A percentile compares a stretch with the other conserved stretches of the same genome.
Evolutionary conservation across 2,797 vertebrate species (phyloP).

Genomic region (Glyptemys insculpta): DNA sequence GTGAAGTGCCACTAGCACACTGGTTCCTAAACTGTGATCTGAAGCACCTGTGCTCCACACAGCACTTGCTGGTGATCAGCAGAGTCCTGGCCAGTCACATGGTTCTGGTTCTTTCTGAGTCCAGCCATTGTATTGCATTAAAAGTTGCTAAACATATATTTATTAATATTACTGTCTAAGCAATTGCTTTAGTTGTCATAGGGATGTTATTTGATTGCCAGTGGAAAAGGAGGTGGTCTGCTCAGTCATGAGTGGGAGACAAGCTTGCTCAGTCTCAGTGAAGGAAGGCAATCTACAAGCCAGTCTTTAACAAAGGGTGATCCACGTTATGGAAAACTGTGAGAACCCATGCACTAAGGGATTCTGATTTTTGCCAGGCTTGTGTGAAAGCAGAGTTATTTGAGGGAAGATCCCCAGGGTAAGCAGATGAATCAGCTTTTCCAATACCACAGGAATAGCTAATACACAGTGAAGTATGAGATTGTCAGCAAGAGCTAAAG

Average conservation of each 20-base stretch:
- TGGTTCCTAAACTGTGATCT: background rate
- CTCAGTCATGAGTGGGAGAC: background rate
- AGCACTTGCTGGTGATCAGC: background rate
- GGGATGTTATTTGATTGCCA: background rate
- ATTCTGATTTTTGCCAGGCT: background rate
- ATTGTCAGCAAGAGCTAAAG: too few relatives aligned
- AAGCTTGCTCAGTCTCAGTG: background rate
- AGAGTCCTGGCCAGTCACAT: background rate
- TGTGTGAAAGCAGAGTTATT: background rate
- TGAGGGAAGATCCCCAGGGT: background rate
- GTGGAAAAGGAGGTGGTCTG: background rate
- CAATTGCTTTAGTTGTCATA: background rate
- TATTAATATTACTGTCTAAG: background rate
- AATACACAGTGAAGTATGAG: too few relatives aligned
- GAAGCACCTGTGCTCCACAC: background rate
- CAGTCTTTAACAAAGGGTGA: background rate
- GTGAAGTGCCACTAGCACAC: background rate
- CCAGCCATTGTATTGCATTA: background rate
- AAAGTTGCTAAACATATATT: background rate
- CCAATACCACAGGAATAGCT: background rate
- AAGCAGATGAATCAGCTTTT: background rate
- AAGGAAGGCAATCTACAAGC: background rate
- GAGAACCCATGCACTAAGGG: too few relatives aligned
- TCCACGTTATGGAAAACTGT: background rate
- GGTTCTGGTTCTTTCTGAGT: background rate